These are phyloP conservation scores for Argyresthia goedartella DNA, from an alignment of 2,888 invertebrate genomes.

Conservation along the genomic window DNA sequence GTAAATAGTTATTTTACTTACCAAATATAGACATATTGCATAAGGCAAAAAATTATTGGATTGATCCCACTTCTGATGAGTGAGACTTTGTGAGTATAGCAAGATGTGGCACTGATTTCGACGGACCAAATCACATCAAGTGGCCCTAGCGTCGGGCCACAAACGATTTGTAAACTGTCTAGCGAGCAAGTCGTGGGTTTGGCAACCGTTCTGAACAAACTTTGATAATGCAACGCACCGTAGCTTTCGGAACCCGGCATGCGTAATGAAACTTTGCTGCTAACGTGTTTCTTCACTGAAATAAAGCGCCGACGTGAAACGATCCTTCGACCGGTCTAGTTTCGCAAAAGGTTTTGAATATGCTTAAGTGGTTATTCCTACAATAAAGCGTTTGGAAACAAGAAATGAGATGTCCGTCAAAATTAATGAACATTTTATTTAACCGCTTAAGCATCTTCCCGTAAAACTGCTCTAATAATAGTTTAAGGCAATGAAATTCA, in stretches of 20 bases:
- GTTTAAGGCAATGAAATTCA: too few species aligned
- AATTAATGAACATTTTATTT: too few species aligned
- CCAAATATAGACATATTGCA: background rate
- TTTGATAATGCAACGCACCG: constrained; percentile 44
- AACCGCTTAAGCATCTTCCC: too few species aligned
- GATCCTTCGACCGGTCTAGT: constrained; percentile 6
- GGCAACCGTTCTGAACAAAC: constrained; percentile 53
- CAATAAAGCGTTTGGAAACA: constrained; percentile 22
- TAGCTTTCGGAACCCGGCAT: constrained; percentile 39
- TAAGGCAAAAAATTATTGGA: too few species aligned
- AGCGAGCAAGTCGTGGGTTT: constrained; percentile 44
- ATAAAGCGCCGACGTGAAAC: background rate
- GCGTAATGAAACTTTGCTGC: constrained; percentile 27
- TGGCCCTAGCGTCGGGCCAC: constrained; percentile 18
- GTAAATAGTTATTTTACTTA: background rate
- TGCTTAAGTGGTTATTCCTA: constrained; percentile 7
- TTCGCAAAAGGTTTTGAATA: constrained; percentile 14
- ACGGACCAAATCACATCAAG: too few species aligned
- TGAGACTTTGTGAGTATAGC: background rate
- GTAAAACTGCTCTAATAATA: too few species aligned
- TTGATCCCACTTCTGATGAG: background rate
- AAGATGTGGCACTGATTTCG: too few species aligned
- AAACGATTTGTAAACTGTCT: constrained; percentile 36
- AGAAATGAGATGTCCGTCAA: too few species aligned
- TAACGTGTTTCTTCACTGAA: constrained; percentile 25